Evolutionary conservation across 1,140 invertebrate species (phyloP).

Genomic region (roundworm (Caenorhabditis elegans)): WBcel235 BX284603.4:9760001-9760500

Average conservation of each 20-base stretch:
- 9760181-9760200: slow-evolving; percentile 61
- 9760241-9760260: neutral
- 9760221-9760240: slow-evolving; percentile 6
- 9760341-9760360: neutral
- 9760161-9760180: slow-evolving; percentile 57
- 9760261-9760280: slow-evolving; percentile 12
- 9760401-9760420: slow-evolving; percentile 17
- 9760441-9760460: neutral
- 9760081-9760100: slow-evolving; percentile 62
- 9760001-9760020: too few relatives aligned
- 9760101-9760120: slow-evolving; percentile 62
- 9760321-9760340: too few relatives aligned
- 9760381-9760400: neutral
- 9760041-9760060: slow-evolving; percentile 67
- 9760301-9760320: neutral
- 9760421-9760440: neutral
- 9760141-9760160: slow-evolving; percentile 65
- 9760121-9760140: slow-evolving; percentile 68
- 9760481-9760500: neutral
- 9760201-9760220: slow-evolving; percentile 37
- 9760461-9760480: neutral
- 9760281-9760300: too few relatives aligned
- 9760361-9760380: neutral
- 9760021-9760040: slow-evolving; percentile 65
- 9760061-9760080: slow-evolving; percentile 67